Evolutionary conservation across 2,113 vertebrate genomes (phyloP).

Genomic region (Semnornis frantzii): DNA sequence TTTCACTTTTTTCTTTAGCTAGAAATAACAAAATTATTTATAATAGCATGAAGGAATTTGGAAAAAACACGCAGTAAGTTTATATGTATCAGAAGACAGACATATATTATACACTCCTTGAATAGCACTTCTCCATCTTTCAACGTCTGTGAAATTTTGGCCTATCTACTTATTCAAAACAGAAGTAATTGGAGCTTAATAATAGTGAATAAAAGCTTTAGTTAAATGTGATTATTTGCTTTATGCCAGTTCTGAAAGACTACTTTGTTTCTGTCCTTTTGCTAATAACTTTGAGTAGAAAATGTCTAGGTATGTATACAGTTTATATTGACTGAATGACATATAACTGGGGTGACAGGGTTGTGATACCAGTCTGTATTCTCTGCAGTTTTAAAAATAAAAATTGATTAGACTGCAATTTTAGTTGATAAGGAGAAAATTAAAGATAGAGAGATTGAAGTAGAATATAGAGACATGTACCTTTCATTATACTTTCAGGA

Average conservation of each 20-base stretch:
- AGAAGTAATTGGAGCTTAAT: neutral
- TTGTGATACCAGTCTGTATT: neutral
- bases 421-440: neutral
- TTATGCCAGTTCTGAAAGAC: constrained; percentile 23
- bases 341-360: neutral
- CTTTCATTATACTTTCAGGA: neutral
- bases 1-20: neutral
- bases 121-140: constrained; percentile 14
- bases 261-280: constrained; percentile 41
- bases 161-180: neutral
- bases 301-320: neutral
- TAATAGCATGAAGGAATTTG: constrained; percentile 42
- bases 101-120: neutral
- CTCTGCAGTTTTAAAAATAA: neutral
- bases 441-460: neutral
- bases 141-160: constrained; percentile 3
- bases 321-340: neutral
- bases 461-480: neutral
- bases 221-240: constrained; percentile 13
- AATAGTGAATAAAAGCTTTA: neutral
- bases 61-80: constrained; percentile 12
- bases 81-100: neutral
- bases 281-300: neutral
- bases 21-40: constrained; percentile 38
- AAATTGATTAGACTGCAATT: neutral